Percentiles rank a stretch among this genome's conserved stretches.
Conservation (phyloP, 2,113 vertebrate species). For the Microcebus lehilahytsara region DNA sequence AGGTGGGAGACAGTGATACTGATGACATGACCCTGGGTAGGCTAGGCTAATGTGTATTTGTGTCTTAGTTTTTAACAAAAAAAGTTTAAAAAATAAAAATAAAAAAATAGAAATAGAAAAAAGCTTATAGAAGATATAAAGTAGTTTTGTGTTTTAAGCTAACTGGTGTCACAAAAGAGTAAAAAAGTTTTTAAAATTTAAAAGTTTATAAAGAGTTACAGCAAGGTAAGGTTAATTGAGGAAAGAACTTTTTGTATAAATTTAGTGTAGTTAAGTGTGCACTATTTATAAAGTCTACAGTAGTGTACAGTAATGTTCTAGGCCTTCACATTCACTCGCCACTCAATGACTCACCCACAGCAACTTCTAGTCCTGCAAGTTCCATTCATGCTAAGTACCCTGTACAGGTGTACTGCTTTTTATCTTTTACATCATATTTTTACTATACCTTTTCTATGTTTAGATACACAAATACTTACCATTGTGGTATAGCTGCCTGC, state of each 20-base stretch:
- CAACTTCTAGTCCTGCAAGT: neutral
- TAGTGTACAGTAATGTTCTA: neutral
- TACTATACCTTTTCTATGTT: neutral
- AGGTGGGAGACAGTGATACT: neutral
- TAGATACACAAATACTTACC: neutral
- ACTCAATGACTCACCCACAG: neutral
- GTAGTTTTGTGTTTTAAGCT: neutral
- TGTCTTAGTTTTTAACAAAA: neutral
- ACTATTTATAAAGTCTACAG: neutral
- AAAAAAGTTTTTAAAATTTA: neutral
- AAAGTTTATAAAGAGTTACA: neutral
- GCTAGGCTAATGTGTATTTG: neutral
- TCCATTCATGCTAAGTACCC: neutral
- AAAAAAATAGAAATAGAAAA: neutral
- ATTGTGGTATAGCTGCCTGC: neutral
- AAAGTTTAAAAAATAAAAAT: neutral
- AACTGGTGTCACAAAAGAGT: neutral
- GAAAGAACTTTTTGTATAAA: neutral
- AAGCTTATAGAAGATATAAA: neutral
- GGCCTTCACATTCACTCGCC: neutral
- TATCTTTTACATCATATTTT: neutral
- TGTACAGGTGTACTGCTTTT: neutral
- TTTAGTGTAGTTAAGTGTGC: neutral
- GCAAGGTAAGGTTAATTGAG: neutral
- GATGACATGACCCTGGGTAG: neutral